Evolutionary conservation across 1,140 invertebrate genomes (phyloP).

Genomic region (Zaprionus lachaisei): DNA sequence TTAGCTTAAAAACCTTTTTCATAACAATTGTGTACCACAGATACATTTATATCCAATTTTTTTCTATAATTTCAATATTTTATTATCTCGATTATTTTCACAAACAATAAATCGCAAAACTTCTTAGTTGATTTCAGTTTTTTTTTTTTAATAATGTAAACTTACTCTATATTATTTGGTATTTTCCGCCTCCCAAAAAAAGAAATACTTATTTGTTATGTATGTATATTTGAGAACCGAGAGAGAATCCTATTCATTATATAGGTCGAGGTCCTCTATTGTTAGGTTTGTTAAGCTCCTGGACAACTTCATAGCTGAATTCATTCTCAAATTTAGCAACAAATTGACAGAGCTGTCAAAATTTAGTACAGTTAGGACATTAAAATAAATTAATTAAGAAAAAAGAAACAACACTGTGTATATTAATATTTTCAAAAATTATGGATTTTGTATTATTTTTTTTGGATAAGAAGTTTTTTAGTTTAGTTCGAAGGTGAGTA

Average conservation of each 20-base stretch:
- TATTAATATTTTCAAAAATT: conserved; percentile 72
- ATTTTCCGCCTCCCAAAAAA: conserved; percentile 45
- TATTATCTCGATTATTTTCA: conserved; percentile 29
- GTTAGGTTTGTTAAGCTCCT: conserved; percentile 7
- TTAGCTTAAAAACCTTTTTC: too few relatives aligned
- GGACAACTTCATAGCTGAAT: conserved; percentile 52
- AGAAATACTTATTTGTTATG: conserved; percentile 20
- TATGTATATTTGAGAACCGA: conserved; percentile 28
- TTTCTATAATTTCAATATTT: conserved; percentile 13
- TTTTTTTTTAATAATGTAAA: conserved; percentile 11
- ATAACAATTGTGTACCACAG: neutral
- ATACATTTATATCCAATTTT: neutral
- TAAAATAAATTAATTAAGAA: neutral
- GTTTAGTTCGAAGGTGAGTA: conserved; percentile 62
- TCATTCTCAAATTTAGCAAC: conserved; percentile 25
- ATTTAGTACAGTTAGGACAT: conserved; percentile 44
- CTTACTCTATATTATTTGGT: conserved; percentile 58
- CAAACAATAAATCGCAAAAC: conserved; percentile 20
- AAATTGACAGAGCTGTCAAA: conserved; percentile 33
- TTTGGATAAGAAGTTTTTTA: conserved; percentile 62
- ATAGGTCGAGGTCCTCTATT: conserved; percentile 48
- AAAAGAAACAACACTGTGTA: conserved; percentile 41
- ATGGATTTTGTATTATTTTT: conserved; percentile 72
- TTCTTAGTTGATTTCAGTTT: conserved; percentile 37
- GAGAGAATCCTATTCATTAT: conserved; percentile 38